A percentile compares a stretch with the other conserved stretches of the same genome.
phyloP scores from a whole-genome alignment of 2,888 invertebrate species.

The Lydus trimaculatus region DNA sequence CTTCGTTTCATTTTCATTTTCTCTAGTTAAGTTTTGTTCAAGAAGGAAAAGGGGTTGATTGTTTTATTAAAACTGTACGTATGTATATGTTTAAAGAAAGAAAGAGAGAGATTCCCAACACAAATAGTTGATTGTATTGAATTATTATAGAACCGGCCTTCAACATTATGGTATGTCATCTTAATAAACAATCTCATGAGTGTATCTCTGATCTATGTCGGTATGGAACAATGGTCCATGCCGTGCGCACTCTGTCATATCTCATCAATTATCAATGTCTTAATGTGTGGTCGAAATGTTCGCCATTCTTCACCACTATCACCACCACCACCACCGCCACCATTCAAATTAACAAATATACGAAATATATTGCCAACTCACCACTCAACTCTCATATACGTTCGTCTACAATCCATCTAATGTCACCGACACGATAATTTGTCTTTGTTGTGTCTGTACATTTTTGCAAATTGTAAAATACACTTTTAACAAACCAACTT shows the following conservation, averaged over 20 bases:
- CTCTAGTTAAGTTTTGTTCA: not conserved
- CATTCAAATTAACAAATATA: not conserved
- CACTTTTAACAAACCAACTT: too few species aligned
- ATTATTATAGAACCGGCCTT: constrained; percentile 33
- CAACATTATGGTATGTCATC: constrained; percentile 37
- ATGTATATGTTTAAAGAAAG: not conserved
- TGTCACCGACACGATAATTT: too few species aligned
- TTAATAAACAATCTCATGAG: constrained; percentile 42
- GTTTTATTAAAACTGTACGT: not conserved
- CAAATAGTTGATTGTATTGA: constrained; percentile 24
- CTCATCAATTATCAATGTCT: constrained; percentile 41
- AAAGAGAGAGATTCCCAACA: not conserved
- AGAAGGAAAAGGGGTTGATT: not conserved
- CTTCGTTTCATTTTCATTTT: constrained; percentile 13
- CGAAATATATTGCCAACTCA: not conserved
- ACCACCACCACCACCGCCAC: not conserved
- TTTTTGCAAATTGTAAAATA: too few species aligned
- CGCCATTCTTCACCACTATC: constrained; percentile 29
- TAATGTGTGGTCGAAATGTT: constrained; percentile 39
- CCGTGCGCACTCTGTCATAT: constrained; percentile 36
- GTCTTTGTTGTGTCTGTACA: too few species aligned
- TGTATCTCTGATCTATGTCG: constrained; percentile 38
- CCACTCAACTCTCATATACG: not conserved
- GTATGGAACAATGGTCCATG: constrained; percentile 40
- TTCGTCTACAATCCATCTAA: not conserved